Evolutionary conservation across 2,113 vertebrate species (phyloP).

Genomic region (Amblyornis subalaris): DNA sequence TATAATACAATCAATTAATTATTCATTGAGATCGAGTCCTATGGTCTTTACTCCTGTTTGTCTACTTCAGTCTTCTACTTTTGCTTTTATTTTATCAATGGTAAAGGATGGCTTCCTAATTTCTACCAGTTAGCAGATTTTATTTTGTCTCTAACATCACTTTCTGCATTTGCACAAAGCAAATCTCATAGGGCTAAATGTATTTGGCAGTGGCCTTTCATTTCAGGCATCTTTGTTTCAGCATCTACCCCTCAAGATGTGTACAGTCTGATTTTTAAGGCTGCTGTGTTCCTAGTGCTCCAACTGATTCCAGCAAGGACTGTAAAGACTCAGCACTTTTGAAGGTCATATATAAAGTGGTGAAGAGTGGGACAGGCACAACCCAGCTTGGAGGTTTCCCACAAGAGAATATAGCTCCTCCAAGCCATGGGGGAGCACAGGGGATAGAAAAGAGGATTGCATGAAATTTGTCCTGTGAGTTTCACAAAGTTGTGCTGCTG

Average conservation of each 20-base stretch:
- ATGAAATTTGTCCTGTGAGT: background rate
- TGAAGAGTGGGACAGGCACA: background rate
- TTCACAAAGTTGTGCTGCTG: background rate
- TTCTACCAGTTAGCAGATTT: background rate
- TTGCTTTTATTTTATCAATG: background rate
- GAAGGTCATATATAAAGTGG: background rate
- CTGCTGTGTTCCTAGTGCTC: background rate
- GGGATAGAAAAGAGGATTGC: background rate
- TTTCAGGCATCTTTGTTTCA: background rate
- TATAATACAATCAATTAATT: background rate
- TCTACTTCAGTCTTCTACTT: background rate
- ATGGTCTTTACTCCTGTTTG: background rate
- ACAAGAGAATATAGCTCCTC: background rate
- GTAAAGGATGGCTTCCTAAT: background rate
- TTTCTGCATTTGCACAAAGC: background rate
- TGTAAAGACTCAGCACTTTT: background rate
- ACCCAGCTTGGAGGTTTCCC: background rate
- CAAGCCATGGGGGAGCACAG: fast-evolving
- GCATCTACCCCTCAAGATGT: background rate
- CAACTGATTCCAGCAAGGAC: background rate
- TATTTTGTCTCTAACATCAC: background rate
- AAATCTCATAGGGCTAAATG: background rate
- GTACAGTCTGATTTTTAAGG: background rate
- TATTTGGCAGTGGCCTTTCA: background rate
- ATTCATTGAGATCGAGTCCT: background rate